Evolutionary conservation across 2,888 invertebrate genomes (phyloP).

Genomic region (Pyrocoelia pectoralis): DNA sequence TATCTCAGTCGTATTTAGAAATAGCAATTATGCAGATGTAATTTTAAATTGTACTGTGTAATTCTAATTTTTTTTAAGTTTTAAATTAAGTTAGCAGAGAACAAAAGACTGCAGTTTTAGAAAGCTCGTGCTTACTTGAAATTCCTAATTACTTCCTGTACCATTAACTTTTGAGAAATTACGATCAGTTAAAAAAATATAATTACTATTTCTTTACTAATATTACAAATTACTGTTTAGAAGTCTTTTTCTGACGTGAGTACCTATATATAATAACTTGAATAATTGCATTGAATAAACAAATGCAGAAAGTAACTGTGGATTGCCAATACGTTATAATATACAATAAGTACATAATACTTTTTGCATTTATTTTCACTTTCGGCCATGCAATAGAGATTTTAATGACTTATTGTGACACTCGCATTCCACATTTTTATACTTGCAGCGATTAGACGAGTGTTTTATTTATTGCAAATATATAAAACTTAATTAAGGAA

Average conservation of each 20-base stretch:
- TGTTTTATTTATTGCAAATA: no score
- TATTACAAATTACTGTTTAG: not conserved
- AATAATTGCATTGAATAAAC: no score
- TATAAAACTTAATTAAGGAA: no score
- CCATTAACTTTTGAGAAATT: constrained; percentile 14
- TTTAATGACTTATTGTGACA: no score
- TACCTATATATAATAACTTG: no score
- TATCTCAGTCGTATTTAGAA: constrained; percentile 35
- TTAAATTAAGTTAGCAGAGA: constrained; percentile 28
- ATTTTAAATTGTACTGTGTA: constrained; percentile 29
- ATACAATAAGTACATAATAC: no score
- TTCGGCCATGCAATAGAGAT: no score
- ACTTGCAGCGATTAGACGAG: no score
- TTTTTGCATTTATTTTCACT: no score
- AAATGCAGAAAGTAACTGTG: no score
- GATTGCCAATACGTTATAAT: no score
- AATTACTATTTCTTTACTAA: not conserved
- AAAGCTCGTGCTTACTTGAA: not conserved
- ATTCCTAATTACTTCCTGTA: not conserved
- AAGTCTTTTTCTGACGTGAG: not conserved
- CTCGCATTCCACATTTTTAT: no score
- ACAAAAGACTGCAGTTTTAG: constrained; percentile 15
- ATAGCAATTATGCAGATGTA: constrained; percentile 29
- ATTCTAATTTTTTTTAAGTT: constrained; percentile 20
- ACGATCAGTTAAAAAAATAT: constrained; percentile 14